A percentile compares a stretch with the other conserved stretches of the same genome.
phyloP scores from a whole-genome alignment of 1,140 invertebrate species.

The Archivesica marissinica region DNA sequence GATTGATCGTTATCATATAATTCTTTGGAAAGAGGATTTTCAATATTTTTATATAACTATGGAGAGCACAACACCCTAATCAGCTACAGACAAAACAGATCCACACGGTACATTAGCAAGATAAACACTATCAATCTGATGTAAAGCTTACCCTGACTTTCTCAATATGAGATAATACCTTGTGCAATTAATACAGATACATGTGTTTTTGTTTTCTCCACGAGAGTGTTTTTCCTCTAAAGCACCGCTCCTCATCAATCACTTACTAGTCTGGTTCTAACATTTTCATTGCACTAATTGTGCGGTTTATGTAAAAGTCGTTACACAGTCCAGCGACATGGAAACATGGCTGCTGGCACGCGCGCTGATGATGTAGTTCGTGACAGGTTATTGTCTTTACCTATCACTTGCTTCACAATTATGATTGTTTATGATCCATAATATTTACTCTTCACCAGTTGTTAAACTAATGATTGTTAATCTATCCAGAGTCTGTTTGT shows the following conservation, averaged over 20 bases:
- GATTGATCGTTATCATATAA: not conserved
- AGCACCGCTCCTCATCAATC: slow-evolving; percentile 11
- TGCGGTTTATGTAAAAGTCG: slow-evolving; percentile 21
- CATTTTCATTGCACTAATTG: slow-evolving; percentile 31
- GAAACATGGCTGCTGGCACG: slow-evolving; percentile 29
- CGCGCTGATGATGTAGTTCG: slow-evolving; percentile 25
- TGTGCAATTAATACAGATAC: slow-evolving; percentile 17
- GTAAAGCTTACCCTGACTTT: not conserved
- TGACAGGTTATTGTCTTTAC: slow-evolving; percentile 34
- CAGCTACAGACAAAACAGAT: not conserved
- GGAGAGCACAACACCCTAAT: not conserved
- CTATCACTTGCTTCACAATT: slow-evolving; percentile 29
- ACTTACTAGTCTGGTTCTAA: slow-evolving; percentile 23
- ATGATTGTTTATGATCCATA: slow-evolving; percentile 21
- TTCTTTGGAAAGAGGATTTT: not conserved
- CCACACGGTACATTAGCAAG: not conserved
- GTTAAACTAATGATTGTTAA: slow-evolving; percentile 17
- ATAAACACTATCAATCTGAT: not conserved
- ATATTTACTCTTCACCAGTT: slow-evolving; percentile 19
- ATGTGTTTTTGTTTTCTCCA: not conserved
- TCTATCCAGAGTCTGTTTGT: not conserved
- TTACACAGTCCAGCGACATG: slow-evolving; percentile 26
- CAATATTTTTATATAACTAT: not conserved
- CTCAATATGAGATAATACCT: not conserved
- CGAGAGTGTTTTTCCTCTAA: slow-evolving; percentile 1